Conservation (phyloP, 2,113 vertebrate species). For the Piaya cayana region DNA sequence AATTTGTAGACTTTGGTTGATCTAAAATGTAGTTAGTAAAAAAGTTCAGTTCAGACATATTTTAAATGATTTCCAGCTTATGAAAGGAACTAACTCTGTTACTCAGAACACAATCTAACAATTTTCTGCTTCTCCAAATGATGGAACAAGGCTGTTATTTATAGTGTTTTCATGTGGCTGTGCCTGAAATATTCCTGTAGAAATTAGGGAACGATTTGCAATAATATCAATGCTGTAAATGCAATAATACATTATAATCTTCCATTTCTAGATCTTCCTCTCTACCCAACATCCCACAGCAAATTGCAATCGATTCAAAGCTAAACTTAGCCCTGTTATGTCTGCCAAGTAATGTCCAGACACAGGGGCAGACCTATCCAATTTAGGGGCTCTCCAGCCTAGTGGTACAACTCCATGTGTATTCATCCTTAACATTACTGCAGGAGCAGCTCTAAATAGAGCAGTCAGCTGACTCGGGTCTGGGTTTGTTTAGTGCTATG, state of each 20-base stretch:
- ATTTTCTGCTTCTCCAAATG: not conserved
- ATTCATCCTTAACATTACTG: not conserved
- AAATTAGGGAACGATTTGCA: slow-evolving; percentile 52
- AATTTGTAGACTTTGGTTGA: not conserved
- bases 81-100: slow-evolving; percentile 6
- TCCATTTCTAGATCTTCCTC: slow-evolving; percentile 36
- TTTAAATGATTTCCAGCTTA: not conserved
- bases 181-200: slow-evolving; percentile 37
- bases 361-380: not conserved
- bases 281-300: slow-evolving; percentile 23
- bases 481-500: not conserved
- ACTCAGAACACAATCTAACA: not conserved
- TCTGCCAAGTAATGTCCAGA: slow-evolving; percentile 39
- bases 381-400: slow-evolving; percentile 12
- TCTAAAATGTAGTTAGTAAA: slow-evolving; percentile 12
- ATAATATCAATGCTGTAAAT: slow-evolving; percentile 57
- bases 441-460: slow-evolving; percentile 24
- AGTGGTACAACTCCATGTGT: not conserved
- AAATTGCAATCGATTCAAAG: slow-evolving; percentile 51
- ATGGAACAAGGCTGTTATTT: not conserved
- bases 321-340: slow-evolving; percentile 58
- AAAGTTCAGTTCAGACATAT: not conserved
- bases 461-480: not conserved
- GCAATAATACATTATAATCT: slow-evolving; percentile 59
- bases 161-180: slow-evolving; percentile 24